Evolutionary conservation across 2,888 invertebrate genomes (phyloP).

Genomic region (Drosophila peninsularis): DNA sequence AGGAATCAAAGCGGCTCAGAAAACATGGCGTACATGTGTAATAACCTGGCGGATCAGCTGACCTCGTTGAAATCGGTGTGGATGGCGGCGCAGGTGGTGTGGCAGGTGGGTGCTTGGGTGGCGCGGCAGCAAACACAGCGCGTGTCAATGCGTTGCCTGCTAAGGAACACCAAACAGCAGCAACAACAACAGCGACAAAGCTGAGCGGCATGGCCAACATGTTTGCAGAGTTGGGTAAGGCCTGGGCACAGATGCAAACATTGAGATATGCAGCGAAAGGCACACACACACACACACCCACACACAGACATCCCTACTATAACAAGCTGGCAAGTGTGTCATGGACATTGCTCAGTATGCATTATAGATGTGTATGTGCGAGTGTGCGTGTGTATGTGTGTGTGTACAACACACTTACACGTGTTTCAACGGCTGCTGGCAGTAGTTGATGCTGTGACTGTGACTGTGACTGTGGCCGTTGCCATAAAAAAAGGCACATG

Average conservation of each 20-base stretch:
- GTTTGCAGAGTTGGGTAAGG: constrained; percentile 54
- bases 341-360: constrained; percentile 66
- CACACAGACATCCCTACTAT: constrained; percentile 14
- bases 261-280: constrained; percentile 72
- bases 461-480: constrained; percentile 26
- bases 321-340: constrained; percentile 65
- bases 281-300: constrained; percentile 35
- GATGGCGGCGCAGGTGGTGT: neutral
- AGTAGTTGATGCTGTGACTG: constrained; percentile 32
- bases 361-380: constrained; percentile 26
- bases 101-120: neutral
- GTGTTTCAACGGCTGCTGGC: constrained; percentile 50
- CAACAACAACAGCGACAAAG: constrained; percentile 11
- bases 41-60: constrained; percentile 47
- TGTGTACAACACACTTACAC: constrained; percentile 65
- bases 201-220: constrained; percentile 39
- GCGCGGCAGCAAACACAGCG: constrained; percentile 53
- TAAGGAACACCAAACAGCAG: constrained; percentile 18
- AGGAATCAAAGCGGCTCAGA: constrained; percentile 44
- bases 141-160: constrained; percentile 67
- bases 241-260: constrained; percentile 70
- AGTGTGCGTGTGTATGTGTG: constrained; percentile 23
- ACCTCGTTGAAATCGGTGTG: constrained; percentile 55
- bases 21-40: constrained; percentile 35
- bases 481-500: constrained; percentile 68